A percentile compares a stretch with the other conserved stretches of the same genome.
Evolutionary conservation across 2,888 invertebrate genomes (phyloP).

Genomic region (Acronicta leporina): DNA sequence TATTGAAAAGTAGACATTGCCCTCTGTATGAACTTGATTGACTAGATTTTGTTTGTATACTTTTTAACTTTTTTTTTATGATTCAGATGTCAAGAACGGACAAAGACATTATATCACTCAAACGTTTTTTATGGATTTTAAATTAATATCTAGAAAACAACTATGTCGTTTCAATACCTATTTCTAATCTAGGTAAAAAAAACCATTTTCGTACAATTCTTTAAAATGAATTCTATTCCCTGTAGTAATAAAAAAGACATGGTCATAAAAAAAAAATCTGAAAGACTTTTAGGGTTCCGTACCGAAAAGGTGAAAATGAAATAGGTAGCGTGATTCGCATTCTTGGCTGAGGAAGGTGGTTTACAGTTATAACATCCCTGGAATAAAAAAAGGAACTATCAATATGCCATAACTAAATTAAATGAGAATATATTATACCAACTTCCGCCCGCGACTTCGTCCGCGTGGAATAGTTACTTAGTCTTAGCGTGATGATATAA

Average conservation of each 20-base stretch:
- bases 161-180: too few relatives aligned
- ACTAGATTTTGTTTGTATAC: neutral
- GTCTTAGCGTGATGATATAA: too few relatives aligned
- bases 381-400: too few relatives aligned
- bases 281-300: conserved; percentile 28
- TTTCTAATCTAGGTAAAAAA: neutral
- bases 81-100: conserved; percentile 7
- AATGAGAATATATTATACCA: neutral
- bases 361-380: neutral
- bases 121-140: conserved; percentile 6
- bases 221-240: conserved; percentile 16
- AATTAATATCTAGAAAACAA: too few relatives aligned
- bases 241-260: conserved; percentile 37
- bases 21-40: conserved; percentile 34
- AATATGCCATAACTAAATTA: neutral
- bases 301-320: conserved; percentile 33
- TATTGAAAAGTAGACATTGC: conserved; percentile 1
- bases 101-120: conserved; percentile 8
- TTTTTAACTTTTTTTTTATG: conserved; percentile 1
- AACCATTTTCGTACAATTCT: conserved; percentile 7
- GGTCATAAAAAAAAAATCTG: conserved; percentile 27
- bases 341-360: neutral
- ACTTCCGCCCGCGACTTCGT: too few relatives aligned
- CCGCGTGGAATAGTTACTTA: too few relatives aligned
- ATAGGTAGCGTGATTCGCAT: conserved; percentile 20